phyloP scores from a whole-genome alignment of 1,140 invertebrate species.

The Caenorhabditis tropicalis region DNA sequence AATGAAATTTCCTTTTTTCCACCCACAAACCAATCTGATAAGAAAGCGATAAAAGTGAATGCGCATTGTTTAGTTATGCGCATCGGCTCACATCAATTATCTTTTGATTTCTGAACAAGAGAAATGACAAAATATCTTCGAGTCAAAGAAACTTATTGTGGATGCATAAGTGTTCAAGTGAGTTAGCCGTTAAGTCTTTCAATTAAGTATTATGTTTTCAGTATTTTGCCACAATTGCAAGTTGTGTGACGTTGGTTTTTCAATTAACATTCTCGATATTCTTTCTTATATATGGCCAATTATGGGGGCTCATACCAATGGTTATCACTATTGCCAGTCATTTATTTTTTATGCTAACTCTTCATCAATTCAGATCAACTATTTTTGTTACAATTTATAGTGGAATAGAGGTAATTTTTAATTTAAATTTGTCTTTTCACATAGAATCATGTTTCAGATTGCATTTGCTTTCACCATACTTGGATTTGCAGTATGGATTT shows the following conservation, averaged over 20 bases:
- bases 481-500: conserved; percentile 30
- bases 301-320: conserved; percentile 16
- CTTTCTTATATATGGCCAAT: conserved; percentile 19
- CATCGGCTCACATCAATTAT: not conserved
- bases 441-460: not conserved
- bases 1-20: not conserved
- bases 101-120: not conserved
- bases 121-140: conserved; percentile 15
- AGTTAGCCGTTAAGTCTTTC: not conserved
- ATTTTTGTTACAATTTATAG: not conserved
- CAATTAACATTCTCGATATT: conserved; percentile 13
- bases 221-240: conserved; percentile 9
- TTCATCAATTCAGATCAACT: conserved; percentile 15
- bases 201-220: not conserved
- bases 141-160: conserved; percentile 9
- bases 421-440: not conserved
- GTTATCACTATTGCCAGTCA: not conserved
- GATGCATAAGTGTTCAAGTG: conserved; percentile 26
- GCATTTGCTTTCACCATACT: conserved; percentile 4
- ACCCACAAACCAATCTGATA: not conserved
- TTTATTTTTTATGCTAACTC: not conserved
- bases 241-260: not conserved
- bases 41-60: conserved; percentile 3
- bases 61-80: conserved; percentile 17
- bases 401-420: not conserved